Percentiles rank a stretch among this genome's conserved stretches.
These are phyloP conservation scores for Nephrocerus scutellatus DNA, from an alignment of 2,888 invertebrate genomes.

Conservation along the genomic window DNA sequence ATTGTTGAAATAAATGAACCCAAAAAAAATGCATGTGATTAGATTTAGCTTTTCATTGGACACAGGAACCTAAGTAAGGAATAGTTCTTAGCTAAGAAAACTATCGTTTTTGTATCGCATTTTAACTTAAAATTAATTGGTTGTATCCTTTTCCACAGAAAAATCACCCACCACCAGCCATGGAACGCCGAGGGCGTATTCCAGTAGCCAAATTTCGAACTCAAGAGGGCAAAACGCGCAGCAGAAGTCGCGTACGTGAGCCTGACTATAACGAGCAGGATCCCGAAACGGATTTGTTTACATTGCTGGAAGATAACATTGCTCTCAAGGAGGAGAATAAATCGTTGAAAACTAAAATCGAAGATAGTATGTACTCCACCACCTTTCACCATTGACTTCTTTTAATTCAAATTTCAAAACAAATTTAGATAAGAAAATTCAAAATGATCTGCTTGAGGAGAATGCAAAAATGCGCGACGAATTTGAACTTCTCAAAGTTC, in stretches of 20 bases:
- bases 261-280: constrained; percentile 45
- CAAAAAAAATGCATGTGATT: no score
- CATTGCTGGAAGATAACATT: constrained; percentile 45
- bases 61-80: no score
- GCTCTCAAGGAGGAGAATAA: constrained; percentile 45
- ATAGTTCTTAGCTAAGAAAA: no score
- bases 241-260: constrained; percentile 43
- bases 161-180: no score
- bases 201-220: constrained; percentile 46
- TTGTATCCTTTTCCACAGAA: no score
- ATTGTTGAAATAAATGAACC: no score
- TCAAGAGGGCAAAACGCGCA: constrained; percentile 44
- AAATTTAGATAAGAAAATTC: constrained; percentile 35
- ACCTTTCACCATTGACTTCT: not conserved
- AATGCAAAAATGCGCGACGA: constrained; percentile 36
- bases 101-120: no score
- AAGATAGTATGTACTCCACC: constrained; percentile 35
- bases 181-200: constrained; percentile 45
- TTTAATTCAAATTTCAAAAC: not conserved
- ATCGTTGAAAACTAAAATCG: constrained; percentile 39
- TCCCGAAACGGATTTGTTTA: constrained; percentile 45
- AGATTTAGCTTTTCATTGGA: no score
- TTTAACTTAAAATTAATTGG: no score
- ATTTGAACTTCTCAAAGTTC: constrained; percentile 29
- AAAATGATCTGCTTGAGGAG: constrained; percentile 35